Evolutionary conservation across 2,113 vertebrate species (phyloP), one percentile per base, ranked within the genome.

Genomic region (Tyrannus savana): DNA sequence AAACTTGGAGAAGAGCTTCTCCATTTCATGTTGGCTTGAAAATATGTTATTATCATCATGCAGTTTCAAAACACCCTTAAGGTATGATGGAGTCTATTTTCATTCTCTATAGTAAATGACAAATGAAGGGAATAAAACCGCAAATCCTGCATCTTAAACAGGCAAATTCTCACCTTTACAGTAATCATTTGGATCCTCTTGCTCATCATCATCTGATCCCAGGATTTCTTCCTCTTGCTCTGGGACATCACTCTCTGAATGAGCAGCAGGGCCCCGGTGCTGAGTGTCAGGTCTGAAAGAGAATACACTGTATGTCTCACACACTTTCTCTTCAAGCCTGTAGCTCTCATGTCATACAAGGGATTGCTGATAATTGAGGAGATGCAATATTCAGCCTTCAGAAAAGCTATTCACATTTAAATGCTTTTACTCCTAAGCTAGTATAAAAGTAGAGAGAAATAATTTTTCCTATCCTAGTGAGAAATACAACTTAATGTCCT

Each of bases 141-240:
- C 46, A 67, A 85, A 79, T 52, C 14, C 44, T 12, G 21, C 4
- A 1, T n/a, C 27, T 42, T 24, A 27, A 72, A 35, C 9, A 71
- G 37, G 25, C 14, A 55, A 50, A 33, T 25, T 19, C 93, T 93
- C 74, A 99, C 99, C 99, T 97, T 98, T 99, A 96, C 99, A 99
- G 94, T 99, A 99, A 97, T 99, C 99, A 53, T 99, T 99, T 53
- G 99, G 99, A 92, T 99, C 99, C 87, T 99, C 99, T 83, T 99
- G 99, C 77, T 99, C 99, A 28, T 99, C 99, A 5, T 99, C 99
- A 77, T 99, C 99, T 30, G 99, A 99, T 35, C 99, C 99, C 95
- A 99, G 97, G 95, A 99, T 99, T 97, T 99, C 99, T 71, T 99
- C 99, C 72, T 99, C 99, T 89, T 99, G 99, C 87, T 99, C 99